A percentile compares a stretch with the other conserved stretches of the same genome.
These are phyloP conservation scores for Onychorhynchus coronatus DNA, from an alignment of 2,113 vertebrate genomes.

Conservation along the genomic window DNA sequence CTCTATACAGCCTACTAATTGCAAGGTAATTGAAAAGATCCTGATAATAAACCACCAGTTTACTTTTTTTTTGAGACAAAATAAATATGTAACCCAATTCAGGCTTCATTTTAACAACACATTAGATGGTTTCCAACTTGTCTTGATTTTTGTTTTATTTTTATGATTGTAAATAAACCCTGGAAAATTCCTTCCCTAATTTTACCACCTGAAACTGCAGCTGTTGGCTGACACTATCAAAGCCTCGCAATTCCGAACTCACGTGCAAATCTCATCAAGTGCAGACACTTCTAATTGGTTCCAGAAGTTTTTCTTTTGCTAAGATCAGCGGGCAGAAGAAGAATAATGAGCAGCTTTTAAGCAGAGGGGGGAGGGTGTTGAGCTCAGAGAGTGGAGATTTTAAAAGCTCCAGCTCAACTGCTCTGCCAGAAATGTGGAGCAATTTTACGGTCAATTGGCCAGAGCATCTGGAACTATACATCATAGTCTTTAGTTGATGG, in stretches of 20 bases:
- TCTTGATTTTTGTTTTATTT: constrained; percentile 73
- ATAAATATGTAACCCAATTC: constrained; percentile 61
- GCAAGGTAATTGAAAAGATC: constrained; percentile 50
- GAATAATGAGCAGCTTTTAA: constrained; percentile 86
- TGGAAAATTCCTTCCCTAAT: constrained; percentile 75
- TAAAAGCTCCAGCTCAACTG: constrained; percentile 79
- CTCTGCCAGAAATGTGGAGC: constrained; percentile 84
- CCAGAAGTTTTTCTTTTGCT: constrained; percentile 86
- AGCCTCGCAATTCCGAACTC: constrained; percentile 78
- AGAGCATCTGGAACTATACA: constrained; percentile 92
- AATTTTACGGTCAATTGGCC: constrained; percentile 99
- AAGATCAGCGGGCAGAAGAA: constrained; percentile 78
- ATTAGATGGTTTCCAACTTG: constrained; percentile 59
- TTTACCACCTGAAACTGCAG: constrained; percentile 93
- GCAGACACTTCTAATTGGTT: constrained; percentile 95
- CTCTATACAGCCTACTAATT: constrained; percentile 34
- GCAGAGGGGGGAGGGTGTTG: constrained; percentile 71
- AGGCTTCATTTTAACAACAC: constrained; percentile 58
- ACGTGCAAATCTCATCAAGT: constrained; percentile 95
- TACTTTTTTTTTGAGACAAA: constrained; percentile 45
- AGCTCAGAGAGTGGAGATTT: constrained; percentile 75
- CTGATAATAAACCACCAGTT: constrained; percentile 40
- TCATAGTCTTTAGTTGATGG: constrained; percentile 77
- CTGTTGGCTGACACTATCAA: constrained; percentile 84
- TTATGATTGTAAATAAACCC: constrained; percentile 82